Conservation (phyloP, 1,140 invertebrate genomes). For the Maniola jurtina region DNA sequence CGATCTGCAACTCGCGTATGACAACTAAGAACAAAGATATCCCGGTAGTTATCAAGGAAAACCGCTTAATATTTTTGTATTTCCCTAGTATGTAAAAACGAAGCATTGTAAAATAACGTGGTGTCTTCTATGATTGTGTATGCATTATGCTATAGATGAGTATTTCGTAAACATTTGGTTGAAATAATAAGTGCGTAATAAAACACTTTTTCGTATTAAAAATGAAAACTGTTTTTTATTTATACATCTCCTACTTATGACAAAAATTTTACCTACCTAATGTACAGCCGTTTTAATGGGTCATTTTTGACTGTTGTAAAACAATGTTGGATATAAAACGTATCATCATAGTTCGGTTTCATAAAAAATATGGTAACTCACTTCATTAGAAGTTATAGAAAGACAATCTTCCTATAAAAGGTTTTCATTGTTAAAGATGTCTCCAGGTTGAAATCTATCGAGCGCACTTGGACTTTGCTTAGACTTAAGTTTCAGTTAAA, state of each 20-base stretch:
- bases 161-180: slow-evolving; percentile 76
- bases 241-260: neutral
- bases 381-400: no score
- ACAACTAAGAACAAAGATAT: slow-evolving; percentile 13
- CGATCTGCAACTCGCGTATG: slow-evolving; percentile 15
- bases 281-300: no score
- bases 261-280: neutral
- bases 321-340: no score
- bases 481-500: no score
- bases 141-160: slow-evolving; percentile 76
- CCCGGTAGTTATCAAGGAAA: slow-evolving; percentile 13
- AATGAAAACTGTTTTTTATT: slow-evolving; percentile 31
- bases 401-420: no score
- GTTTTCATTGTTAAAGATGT: no score
- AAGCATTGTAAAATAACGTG: slow-evolving; percentile 68
- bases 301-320: no score
- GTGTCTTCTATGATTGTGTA: slow-evolving; percentile 74
- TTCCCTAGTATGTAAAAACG: slow-evolving; percentile 72
- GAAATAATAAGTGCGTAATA: slow-evolving; percentile 79
- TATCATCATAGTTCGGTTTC: no score
- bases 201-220: slow-evolving; percentile 76
- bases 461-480: no score
- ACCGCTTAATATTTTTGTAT: slow-evolving; percentile 78
- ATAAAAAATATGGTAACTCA: no score
- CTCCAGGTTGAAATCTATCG: no score